phyloP scores from a whole-genome alignment of 2,797 vertebrate species.

The Enteromius unitaeniatus region DNA sequence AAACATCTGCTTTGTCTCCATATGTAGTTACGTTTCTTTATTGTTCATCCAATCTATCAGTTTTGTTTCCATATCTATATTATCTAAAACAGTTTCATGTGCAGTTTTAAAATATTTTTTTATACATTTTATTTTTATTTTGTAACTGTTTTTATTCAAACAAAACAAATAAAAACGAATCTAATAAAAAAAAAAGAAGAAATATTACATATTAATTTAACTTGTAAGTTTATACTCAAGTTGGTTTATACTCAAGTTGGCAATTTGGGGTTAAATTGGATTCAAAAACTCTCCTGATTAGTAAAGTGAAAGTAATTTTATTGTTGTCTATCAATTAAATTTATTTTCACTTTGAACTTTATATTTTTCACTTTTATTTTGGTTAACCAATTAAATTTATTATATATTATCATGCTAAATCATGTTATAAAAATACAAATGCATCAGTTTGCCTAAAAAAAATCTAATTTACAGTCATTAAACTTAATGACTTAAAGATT shows the following conservation, averaged over 20 bases:
- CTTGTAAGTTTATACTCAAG: not conserved
- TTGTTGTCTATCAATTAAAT: not conserved
- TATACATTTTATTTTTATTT: not conserved
- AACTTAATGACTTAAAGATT: not conserved
- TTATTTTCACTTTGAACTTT: not conserved
- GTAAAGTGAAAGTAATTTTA: not conserved
- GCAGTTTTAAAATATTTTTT: not conserved
- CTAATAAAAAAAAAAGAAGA: not conserved
- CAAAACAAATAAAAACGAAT: not conserved
- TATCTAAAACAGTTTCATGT: not conserved
- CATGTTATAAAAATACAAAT: not conserved
- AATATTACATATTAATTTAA: not conserved
- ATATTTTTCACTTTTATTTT: not conserved
- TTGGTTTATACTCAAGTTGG: too few relatives aligned
- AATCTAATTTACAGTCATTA: not conserved
- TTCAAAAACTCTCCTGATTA: not conserved
- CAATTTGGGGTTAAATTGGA: not conserved
- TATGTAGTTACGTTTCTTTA: not conserved
- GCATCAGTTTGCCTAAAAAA: not conserved
- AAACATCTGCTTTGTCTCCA: not conserved
- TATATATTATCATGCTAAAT: not conserved
- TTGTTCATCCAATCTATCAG: not conserved
- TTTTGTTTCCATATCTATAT: not conserved
- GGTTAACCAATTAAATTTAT: not conserved
- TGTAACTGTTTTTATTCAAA: not conserved